phyloP scores from a whole-genome alignment of 2,113 vertebrate genomes.

The Perccottus glenii region DNA sequence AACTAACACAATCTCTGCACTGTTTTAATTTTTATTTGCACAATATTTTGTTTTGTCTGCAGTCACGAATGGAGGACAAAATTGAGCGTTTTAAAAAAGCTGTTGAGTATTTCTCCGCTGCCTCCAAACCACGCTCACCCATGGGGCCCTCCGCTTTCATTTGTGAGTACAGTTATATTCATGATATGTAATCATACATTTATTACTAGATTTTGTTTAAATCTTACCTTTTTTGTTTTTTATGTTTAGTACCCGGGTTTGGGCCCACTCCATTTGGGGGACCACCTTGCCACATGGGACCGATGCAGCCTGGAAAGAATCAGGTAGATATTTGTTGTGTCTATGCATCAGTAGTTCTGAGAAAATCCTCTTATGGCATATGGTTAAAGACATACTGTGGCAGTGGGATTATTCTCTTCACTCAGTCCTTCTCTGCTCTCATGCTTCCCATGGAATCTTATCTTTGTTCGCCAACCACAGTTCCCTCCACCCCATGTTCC shows the following conservation, averaged over 20 bases:
- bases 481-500: constrained; percentile 76
- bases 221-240: no score
- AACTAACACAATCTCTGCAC: background rate
- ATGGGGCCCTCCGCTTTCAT: constrained; percentile 85
- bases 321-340: constrained; percentile 73
- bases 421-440: constrained; percentile 1
- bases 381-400: constrained; percentile 4
- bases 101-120: constrained; percentile 91
- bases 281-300: constrained; percentile 84
- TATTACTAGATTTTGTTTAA: background rate
- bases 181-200: background rate
- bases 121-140: constrained; percentile 86
- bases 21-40: background rate
- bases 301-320: constrained; percentile 84
- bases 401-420: no score
- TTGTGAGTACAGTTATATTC: constrained; percentile 77
- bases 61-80: constrained; percentile 94
- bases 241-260: constrained; percentile 82
- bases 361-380: constrained; percentile 34
- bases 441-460: background rate
- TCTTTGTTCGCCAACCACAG: constrained; percentile 28
- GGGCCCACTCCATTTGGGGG: constrained; percentile 84
- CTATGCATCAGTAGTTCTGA: constrained; percentile 19
- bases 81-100: constrained; percentile 92
- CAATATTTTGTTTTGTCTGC: constrained; percentile 15